Evolutionary conservation across 2,888 invertebrate genomes (phyloP).

Genomic region (Tanytarsus gracilentus): DNA sequence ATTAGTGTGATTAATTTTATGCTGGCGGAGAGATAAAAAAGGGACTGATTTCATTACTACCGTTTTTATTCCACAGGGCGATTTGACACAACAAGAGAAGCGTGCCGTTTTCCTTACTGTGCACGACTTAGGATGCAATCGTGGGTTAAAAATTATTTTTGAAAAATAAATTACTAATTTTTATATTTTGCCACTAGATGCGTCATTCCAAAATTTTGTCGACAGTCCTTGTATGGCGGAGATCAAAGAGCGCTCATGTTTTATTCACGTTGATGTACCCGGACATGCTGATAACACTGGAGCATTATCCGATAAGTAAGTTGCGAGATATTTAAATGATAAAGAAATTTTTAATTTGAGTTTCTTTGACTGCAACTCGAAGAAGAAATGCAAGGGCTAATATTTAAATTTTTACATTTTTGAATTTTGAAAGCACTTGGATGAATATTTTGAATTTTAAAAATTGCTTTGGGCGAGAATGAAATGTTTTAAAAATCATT

Average conservation of each 20-base stretch:
- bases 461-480: too few species aligned
- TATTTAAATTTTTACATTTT: too few species aligned
- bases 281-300: slow-evolving; percentile 78
- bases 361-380: too few species aligned
- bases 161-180: neutral
- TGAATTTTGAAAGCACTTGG: too few species aligned
- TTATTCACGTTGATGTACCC: slow-evolving; percentile 78
- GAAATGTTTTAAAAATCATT: too few species aligned
- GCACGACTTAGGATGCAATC: slow-evolving; percentile 78
- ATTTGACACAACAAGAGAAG: slow-evolving; percentile 68
- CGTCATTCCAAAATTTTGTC: slow-evolving; percentile 72
- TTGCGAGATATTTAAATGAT: slow-evolving; percentile 23
- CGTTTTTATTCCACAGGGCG: slow-evolving; percentile 58
- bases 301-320: slow-evolving; percentile 65
- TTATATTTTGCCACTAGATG: slow-evolving; percentile 49
- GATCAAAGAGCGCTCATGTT: slow-evolving; percentile 74
- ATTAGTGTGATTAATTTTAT: too few species aligned
- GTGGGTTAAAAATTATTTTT: slow-evolving; percentile 46
- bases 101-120: slow-evolving; percentile 78
- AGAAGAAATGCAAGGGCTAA: too few species aligned
- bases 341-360: too few species aligned
- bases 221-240: slow-evolving; percentile 74
- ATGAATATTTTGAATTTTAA: too few species aligned
- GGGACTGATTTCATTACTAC: too few species aligned
- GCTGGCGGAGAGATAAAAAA: too few species aligned